Percentiles rank a stretch among this genome's conserved stretches.
These are phyloP conservation scores for Baccha elongata DNA, from an alignment of 2,888 invertebrate species.

Conservation along the genomic window DNA sequence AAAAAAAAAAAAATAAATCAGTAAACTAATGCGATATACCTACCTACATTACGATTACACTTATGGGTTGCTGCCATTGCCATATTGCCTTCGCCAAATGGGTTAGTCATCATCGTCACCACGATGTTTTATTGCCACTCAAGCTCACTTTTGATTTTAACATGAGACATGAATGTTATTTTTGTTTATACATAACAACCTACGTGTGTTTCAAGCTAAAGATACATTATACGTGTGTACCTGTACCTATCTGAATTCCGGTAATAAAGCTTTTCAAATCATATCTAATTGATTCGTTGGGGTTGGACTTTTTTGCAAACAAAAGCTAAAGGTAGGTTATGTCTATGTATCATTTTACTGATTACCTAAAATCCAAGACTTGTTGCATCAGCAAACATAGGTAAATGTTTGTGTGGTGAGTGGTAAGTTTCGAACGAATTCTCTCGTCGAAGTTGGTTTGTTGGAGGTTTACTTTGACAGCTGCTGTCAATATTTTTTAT, in stretches of 20 bases:
- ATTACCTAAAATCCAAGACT: slow-evolving; percentile 26
- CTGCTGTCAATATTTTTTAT: neutral
- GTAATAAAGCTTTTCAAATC: neutral
- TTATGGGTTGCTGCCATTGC: neutral
- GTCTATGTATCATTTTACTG: neutral
- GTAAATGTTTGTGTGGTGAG: neutral
- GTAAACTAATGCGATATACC: slow-evolving; percentile 40
- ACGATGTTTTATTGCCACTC: neutral
- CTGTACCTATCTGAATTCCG: neutral
- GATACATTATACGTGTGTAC: neutral
- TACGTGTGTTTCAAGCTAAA: neutral
- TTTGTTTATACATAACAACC: neutral
- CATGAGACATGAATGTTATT: slow-evolving; percentile 15
- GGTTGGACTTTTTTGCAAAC: neutral
- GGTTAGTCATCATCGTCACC: slow-evolving; percentile 31
- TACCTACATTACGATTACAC: slow-evolving; percentile 22
- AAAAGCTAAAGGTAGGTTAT: neutral
- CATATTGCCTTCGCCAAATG: neutral
- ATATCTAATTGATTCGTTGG: neutral
- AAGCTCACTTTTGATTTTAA: neutral
- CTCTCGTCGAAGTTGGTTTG: neutral
- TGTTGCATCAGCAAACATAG: slow-evolving; percentile 60
- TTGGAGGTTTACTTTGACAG: neutral
- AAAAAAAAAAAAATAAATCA: slow-evolving; percentile 2
- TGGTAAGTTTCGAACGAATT: neutral